phyloP scores from a whole-genome alignment of 2,888 invertebrate species.

The Scrobipalpa costella region DNA sequence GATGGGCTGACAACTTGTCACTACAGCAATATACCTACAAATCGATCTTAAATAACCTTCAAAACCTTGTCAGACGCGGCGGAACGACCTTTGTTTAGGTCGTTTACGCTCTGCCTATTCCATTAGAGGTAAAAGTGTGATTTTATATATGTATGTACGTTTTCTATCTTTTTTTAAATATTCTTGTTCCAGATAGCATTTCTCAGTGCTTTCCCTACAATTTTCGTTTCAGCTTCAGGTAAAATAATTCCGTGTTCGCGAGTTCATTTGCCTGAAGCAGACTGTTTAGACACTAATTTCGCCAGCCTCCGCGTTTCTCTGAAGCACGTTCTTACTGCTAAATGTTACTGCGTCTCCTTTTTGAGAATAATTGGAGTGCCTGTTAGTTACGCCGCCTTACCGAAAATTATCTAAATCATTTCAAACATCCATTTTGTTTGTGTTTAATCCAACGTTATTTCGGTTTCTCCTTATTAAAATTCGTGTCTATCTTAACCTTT shows the following conservation, averaged over 20 bases:
- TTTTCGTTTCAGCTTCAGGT: neutral
- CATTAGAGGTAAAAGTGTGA: no score
- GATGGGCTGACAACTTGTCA: no score
- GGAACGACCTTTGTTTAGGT: no score
- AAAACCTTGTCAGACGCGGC: no score
- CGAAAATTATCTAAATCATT: constrained; percentile 37
- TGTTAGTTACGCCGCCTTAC: constrained; percentile 49
- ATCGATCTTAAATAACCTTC: no score
- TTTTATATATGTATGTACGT: no score
- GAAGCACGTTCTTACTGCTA: constrained; percentile 46
- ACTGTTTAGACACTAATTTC: constrained; percentile 29
- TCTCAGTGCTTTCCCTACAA: neutral
- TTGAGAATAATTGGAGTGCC: constrained; percentile 65
- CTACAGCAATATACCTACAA: no score
- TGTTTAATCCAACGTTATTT: constrained; percentile 13
- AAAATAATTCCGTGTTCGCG: neutral
- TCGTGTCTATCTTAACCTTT: neutral
- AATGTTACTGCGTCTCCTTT: constrained; percentile 44
- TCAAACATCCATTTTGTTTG: constrained; percentile 1
- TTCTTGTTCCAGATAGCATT: no score
- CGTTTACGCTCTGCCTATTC: no score
- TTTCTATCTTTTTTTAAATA: no score
- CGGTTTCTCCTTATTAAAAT: neutral
- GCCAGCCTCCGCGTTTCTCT: constrained; percentile 41
- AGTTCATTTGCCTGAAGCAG: constrained; percentile 18